These are phyloP conservation scores for Cydia strobilella DNA, from an alignment of 1,140 invertebrate species.

Conservation along the genomic window DNA sequence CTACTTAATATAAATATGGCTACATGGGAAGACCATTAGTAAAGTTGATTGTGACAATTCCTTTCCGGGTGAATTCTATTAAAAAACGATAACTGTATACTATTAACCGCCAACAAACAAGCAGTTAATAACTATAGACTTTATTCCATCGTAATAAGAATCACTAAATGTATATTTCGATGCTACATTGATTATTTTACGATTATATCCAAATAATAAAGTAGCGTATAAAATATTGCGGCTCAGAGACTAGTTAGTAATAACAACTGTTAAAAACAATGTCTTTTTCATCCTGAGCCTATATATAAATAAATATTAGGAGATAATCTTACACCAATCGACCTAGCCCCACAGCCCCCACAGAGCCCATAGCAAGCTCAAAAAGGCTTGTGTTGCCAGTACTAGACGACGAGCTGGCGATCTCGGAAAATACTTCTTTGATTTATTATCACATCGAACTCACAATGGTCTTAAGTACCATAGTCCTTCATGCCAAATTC, in stretches of 20 bases:
- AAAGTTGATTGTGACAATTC: neutral
- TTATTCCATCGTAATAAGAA: neutral
- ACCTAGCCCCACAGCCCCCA: no score
- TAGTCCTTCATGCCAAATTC: no score
- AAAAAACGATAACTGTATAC: conserved; percentile 19
- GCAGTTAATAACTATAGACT: neutral
- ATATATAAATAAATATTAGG: no score
- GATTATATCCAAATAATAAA: conserved; percentile 16
- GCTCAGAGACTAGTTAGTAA: neutral
- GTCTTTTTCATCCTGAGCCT: no score
- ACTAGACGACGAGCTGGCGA: no score
- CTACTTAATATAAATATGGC: neutral
- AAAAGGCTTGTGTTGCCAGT: no score
- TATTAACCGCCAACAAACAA: neutral
- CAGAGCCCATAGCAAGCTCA: no score
- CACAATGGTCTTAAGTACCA: no score
- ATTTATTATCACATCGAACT: no score
- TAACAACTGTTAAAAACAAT: neutral
- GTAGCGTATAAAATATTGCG: conserved; percentile 2
- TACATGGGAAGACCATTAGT: conserved; percentile 17
- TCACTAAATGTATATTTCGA: neutral
- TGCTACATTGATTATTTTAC: conserved; percentile 16
- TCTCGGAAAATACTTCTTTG: no score
- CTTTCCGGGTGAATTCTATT: conserved; percentile 11
- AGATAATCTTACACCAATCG: no score